Evolutionary conservation across 2,888 invertebrate species (phyloP).

Genomic region (Oxyscelio sp.): DNA sequence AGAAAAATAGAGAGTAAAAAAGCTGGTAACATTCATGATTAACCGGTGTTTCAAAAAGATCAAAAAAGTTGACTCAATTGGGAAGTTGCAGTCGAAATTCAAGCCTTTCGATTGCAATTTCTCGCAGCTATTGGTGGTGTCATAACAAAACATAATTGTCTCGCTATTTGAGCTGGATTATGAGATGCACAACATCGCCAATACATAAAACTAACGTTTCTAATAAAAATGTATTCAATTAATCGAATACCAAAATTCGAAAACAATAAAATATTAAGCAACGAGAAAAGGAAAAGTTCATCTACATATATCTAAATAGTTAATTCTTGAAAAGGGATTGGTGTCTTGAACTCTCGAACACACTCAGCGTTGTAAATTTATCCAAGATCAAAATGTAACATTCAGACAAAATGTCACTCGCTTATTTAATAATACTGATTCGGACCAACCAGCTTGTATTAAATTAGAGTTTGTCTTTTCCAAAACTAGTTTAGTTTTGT

Average conservation of each 20-base stretch:
- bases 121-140: not conserved
- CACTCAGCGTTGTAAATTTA: conserved; percentile 64
- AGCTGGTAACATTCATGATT: conserved; percentile 37
- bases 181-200: conserved; percentile 26
- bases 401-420: conserved; percentile 24
- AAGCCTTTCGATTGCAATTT: not conserved
- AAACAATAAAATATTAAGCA: conserved; percentile 23
- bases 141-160: not conserved
- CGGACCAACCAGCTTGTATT: conserved; percentile 16
- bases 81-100: conserved; percentile 14
- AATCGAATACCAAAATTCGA: not conserved
- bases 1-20: conserved; percentile 28
- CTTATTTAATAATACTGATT: not conserved
- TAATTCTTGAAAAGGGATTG: conserved; percentile 46
- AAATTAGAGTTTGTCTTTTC: not conserved
- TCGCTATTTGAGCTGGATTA: conserved; percentile 3
- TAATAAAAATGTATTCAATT: not conserved
- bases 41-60: conserved; percentile 6
- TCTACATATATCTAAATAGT: conserved; percentile 39
- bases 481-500: not conserved
- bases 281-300: conserved; percentile 32
- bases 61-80: not conserved
- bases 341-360: conserved; percentile 73
- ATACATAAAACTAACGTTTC: not conserved
- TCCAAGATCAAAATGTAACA: conserved; percentile 55